Evolutionary conservation across 2,888 invertebrate genomes (phyloP).

Genomic region (Unio pictorum): DNA sequence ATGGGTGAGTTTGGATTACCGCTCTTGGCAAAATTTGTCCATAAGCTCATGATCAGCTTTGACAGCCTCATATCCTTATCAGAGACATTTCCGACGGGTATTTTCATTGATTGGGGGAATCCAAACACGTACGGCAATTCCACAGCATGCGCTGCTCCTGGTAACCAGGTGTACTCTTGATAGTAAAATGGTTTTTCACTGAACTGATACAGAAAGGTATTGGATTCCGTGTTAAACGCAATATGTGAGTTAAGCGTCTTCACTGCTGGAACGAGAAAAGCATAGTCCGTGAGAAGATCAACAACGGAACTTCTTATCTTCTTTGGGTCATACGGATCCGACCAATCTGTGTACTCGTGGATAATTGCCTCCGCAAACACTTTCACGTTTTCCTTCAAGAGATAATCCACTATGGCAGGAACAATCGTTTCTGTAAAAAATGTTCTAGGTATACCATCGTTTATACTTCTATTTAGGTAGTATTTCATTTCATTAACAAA

Average conservation of each 20-base stretch:
- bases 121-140: slow-evolving; percentile 65
- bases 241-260: slow-evolving; percentile 88
- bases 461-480: not conserved
- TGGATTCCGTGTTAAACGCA: slow-evolving; percentile 67
- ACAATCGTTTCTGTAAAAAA: slow-evolving; percentile 7
- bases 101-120: slow-evolving; percentile 7
- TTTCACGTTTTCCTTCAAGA: slow-evolving; percentile 9
- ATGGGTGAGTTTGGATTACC: slow-evolving; percentile 72
- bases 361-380: slow-evolving; percentile 10
- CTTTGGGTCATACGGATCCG: slow-evolving; percentile 75
- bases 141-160: slow-evolving; percentile 63
- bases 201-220: slow-evolving; percentile 51
- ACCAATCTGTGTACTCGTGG: slow-evolving; percentile 21
- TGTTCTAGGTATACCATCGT: slow-evolving; percentile 5
- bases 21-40: slow-evolving; percentile 94
- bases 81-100: slow-evolving; percentile 77
- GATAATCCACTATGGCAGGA: not conserved
- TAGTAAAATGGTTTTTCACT: slow-evolving; percentile 25
- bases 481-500: slow-evolving; percentile 4
- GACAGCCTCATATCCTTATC: slow-evolving; percentile 87
- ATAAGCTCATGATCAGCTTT: slow-evolving; percentile 90
- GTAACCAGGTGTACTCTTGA: slow-evolving; percentile 43
- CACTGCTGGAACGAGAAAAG: slow-evolving; percentile 93
- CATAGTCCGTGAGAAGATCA: slow-evolving; percentile 92
- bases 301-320: slow-evolving; percentile 88